These are phyloP conservation scores for Drosophila eohydei DNA, from an alignment of 2,888 invertebrate genomes.

Conservation along the genomic window DNA sequence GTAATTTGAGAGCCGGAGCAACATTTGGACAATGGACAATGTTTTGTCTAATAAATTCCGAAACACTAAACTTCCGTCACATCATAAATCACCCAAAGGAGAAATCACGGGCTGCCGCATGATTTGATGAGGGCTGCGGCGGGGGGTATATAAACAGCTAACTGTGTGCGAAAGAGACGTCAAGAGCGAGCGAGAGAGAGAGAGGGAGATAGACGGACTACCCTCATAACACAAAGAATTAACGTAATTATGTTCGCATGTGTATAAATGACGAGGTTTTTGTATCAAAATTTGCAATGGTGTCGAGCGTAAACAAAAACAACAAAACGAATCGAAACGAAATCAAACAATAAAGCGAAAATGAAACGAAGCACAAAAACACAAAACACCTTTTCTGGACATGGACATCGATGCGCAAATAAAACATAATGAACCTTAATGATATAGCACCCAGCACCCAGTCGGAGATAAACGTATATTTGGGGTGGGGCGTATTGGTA, in stretches of 20 bases:
- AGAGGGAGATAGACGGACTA: constrained; percentile 24
- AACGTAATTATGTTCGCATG: constrained; percentile 78
- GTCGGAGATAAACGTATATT: constrained; percentile 4
- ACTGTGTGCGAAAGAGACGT: background rate
- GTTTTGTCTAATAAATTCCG: constrained; percentile 78
- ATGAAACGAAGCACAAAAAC: constrained; percentile 65
- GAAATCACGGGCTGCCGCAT: constrained; percentile 45
- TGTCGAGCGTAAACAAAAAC: constrained; percentile 74
- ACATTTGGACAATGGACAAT: constrained; percentile 45
- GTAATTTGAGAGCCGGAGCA: constrained; percentile 52
- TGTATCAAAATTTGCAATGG: constrained; percentile 71
- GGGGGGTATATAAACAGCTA: constrained; percentile 13
- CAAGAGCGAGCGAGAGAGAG: background rate
- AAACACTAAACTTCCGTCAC: constrained; percentile 75
- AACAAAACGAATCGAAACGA: constrained; percentile 49
- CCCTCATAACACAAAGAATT: constrained; percentile 72
- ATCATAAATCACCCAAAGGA: constrained; percentile 68
- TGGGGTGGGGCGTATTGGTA: constrained; percentile 51
- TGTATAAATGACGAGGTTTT: constrained; percentile 67
- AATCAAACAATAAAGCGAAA: constrained; percentile 71
- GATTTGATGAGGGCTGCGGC: constrained; percentile 59
- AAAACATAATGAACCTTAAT: constrained; percentile 76
- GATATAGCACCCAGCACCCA: constrained; percentile 60
- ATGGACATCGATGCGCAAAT: constrained; percentile 65
- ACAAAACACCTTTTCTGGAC: constrained; percentile 71